Base-by-base conservation (phyloP, 2,113 vertebrate genomes). In the Tetrao urogallus region DNA sequence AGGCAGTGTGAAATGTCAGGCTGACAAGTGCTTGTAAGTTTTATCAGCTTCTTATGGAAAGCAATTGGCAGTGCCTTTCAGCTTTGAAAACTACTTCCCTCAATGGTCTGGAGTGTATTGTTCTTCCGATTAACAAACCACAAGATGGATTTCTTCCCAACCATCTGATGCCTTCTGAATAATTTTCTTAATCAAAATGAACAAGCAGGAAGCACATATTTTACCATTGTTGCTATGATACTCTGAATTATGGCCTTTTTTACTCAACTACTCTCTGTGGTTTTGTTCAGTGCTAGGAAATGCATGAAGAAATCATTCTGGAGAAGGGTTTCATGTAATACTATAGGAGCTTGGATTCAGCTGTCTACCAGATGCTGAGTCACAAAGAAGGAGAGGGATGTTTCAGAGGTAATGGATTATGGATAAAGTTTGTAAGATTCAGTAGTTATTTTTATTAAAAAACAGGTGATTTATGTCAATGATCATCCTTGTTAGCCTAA, bases 151-250 rank as follows among this genome's bases (percentile, higher is more conserved):
- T 94, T 94, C 43, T 86, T 94, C 67, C 48, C 69, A 86, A 91
- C 95, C 40, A 58, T 84, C 91, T 94, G 63, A 94, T 86, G 77
- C 65, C 27, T 45, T 25, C 3, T 79, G 80, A 88, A 93, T 91
- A 86, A 65, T 94, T 91, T 95, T 83, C 80, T 90, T 84, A 90
- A 94, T 94, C 4, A 75, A 95, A 94, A 74, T 22, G 40, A 75
- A 84, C n/a, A 79, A 82, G 58, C 54, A 84, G 86, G 65, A 88
- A 93, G 54, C 21, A 73, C 28, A 19, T 76, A 92, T 84, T 94
- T 94, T 84, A 69, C 48, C 28, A 42, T 25, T 90, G 88, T 70
- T 90, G 82, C 86, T 88, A 65, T 54, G 65, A 83, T 61, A 93
- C 54, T 58, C 30, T 70, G 70, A 86, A 69, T 90, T 88, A 81